Base-by-base conservation (phyloP, 2,888 invertebrate species). In the Linnaemya vulpina region DNA sequence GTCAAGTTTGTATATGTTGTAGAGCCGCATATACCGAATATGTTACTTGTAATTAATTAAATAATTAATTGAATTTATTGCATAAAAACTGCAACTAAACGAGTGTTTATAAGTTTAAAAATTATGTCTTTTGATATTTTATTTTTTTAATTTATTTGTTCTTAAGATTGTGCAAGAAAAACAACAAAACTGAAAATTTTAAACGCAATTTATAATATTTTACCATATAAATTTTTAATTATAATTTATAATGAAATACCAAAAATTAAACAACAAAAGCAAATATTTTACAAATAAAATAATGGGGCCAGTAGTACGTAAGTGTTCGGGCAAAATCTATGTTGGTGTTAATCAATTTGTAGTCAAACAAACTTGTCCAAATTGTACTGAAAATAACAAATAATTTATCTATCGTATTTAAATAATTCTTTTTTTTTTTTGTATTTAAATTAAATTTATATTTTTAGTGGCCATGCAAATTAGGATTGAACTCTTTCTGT, bases 291-390 rank as follows among this genome's bases (percentile, higher is more conserved):
- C 43, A 35, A 60, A 35, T 58, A 80, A 87, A 86, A 84, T 84
- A 88, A 92, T 90, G 92, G 93, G 92, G 92, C 92, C 92, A 91
- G 89, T 91, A 91, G 92, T 92, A 91, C 91, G 91, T 92, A 92
- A 92, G 92, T 91, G 91, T 92, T 92, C 92, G 93, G 91, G 90
- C 90, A 90, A 92, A 93, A 92, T 91, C 89, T 92, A 90, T 89
- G 90, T 91, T 90, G 91, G 90, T 90, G 89, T 90, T 90, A 89
- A 89, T 89, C 89, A 90, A 90, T 89, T 81, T 83, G 53, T 78
- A 86, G 82, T 51, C 67, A 51, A 38, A 71, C 5, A 22, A 68
- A 68, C 55, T 4, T n/a, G 15, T 25, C 55, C 22, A 49, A 63
- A 55, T 55, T 74, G 55, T 17, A 49, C n/a, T n/a, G n/a, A 58